These are phyloP conservation scores for Drosophila ercepeae DNA, from an alignment of 1,140 invertebrate species.

Conservation along the genomic window DNA sequence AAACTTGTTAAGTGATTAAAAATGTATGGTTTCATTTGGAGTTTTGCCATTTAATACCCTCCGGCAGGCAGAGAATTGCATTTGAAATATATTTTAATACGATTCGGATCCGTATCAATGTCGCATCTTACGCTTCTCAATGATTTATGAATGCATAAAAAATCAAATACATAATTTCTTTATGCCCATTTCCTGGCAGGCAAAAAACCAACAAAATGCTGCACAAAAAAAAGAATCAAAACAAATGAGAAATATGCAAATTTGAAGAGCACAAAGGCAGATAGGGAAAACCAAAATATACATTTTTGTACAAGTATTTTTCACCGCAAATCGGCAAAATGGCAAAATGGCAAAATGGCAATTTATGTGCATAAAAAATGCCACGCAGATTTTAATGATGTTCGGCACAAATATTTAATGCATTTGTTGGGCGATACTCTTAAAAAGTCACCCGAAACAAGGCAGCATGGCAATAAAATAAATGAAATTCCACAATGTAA, in stretches of 20 bases:
- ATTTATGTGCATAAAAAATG: slow-evolving; percentile 62
- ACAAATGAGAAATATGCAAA: slow-evolving; percentile 72
- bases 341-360: too few relatives aligned
- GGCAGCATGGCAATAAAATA: slow-evolving; percentile 5
- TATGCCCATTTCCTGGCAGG: slow-evolving; percentile 56
- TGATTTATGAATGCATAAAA: slow-evolving; percentile 61
- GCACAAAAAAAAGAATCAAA: slow-evolving; percentile 30
- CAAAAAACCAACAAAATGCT: slow-evolving; percentile 25
- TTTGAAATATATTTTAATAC: slow-evolving; percentile 13
- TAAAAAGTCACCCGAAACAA: slow-evolving; percentile 37
- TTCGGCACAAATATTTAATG: slow-evolving; percentile 54
- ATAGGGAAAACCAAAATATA: slow-evolving; percentile 27
- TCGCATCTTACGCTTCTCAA: slow-evolving; percentile 39
- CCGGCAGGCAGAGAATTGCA: slow-evolving; percentile 31
- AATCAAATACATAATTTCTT: slow-evolving; percentile 45
- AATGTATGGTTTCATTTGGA: neutral
- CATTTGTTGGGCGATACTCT: slow-evolving; percentile 1
- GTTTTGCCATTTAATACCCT: slow-evolving; percentile 1
- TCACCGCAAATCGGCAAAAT: slow-evolving; percentile 62
- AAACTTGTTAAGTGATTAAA: neutral
- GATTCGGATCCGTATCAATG: slow-evolving; percentile 34
- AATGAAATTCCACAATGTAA: slow-evolving; percentile 18
- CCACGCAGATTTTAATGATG: slow-evolving; percentile 54
- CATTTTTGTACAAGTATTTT: slow-evolving; percentile 38
- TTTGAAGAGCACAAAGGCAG: slow-evolving; percentile 23